phyloP scores from a whole-genome alignment of 2,797 vertebrate genomes.

The Ispidina picta region DNA sequence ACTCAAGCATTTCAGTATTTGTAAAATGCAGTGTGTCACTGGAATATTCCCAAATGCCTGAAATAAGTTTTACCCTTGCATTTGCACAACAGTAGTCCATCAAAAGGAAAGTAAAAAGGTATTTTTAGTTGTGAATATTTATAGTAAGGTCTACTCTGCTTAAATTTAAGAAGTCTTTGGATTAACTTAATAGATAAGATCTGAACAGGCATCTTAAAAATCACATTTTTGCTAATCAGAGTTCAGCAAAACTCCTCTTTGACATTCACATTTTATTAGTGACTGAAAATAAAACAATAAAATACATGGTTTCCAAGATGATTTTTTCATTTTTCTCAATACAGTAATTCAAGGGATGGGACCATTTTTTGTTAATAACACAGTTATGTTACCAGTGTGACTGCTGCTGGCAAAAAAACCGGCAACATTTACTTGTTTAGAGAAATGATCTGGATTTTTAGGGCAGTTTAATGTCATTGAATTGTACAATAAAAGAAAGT shows the following conservation, averaged over 20 bases:
- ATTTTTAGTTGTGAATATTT: constrained; percentile 22
- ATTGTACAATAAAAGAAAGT: constrained; percentile 80
- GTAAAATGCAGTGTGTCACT: constrained; percentile 35
- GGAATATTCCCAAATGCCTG: constrained; percentile 45
- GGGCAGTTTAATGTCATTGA: constrained; percentile 74
- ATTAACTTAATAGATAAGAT: constrained; percentile 18
- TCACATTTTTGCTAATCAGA: constrained; percentile 69
- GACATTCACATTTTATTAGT: constrained; percentile 75
- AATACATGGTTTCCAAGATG: constrained; percentile 55
- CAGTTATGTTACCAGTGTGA: constrained; percentile 72
- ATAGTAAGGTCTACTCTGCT: constrained; percentile 21
- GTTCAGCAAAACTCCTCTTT: constrained; percentile 68
- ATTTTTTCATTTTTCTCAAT: constrained; percentile 41
- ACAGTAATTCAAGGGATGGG: constrained; percentile 55
- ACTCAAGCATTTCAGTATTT: constrained; percentile 19
- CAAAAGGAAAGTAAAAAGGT: constrained; percentile 26
- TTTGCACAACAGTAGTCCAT: constrained; percentile 31
- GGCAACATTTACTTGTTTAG: constrained; percentile 48
- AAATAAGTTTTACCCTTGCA: constrained; percentile 34
- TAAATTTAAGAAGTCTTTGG: constrained; percentile 26
- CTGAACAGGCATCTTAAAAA: constrained; percentile 60
- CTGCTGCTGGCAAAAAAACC: constrained; percentile 66
- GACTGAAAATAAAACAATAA: constrained; percentile 58
- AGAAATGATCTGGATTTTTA: constrained; percentile 73
- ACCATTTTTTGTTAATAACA: constrained; percentile 73